These are phyloP conservation scores for Xiphorhynchus erythropygius DNA, from an alignment of 2,797 vertebrate genomes.

Conservation along the genomic window DNA sequence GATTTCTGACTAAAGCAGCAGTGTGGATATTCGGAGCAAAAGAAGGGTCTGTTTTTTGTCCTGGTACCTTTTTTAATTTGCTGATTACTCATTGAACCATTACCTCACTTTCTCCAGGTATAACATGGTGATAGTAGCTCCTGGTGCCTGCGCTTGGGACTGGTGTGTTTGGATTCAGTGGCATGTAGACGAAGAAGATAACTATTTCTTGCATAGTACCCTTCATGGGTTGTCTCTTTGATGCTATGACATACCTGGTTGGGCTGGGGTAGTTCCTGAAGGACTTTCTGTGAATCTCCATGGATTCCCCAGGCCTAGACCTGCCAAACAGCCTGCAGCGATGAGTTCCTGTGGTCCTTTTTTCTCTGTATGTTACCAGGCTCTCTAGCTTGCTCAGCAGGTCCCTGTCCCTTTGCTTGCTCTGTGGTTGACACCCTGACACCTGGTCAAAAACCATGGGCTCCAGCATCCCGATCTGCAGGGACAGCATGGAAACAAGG, in stretches of 20 bases:
- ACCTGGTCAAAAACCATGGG: rapidly evolving
- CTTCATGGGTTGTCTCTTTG: rapidly evolving
- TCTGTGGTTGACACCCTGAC: rapidly evolving
- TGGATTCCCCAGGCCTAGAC: background rate
- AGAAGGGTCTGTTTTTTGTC: background rate
- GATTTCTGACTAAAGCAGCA: background rate
- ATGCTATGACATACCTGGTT: rapidly evolving
- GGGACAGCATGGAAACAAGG: background rate
- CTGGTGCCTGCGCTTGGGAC: background rate
- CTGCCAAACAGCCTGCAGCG: background rate
- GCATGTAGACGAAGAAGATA: background rate
- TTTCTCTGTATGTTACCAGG: background rate
- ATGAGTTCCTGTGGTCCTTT: background rate
- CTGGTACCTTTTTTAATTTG: background rate
- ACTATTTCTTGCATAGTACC: background rate
- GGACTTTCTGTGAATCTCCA: background rate
- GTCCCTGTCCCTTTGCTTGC: rapidly evolving
- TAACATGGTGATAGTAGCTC: background rate
- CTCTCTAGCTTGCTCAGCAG: background rate
- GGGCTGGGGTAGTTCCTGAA: background rate
- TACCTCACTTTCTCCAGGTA: background rate
- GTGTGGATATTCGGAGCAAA: background rate
- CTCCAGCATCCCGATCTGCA: background rate
- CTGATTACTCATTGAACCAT: background rate
- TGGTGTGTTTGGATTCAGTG: background rate